These are phyloP conservation scores for Melinaea marsaeus DNA, from an alignment of 2,888 invertebrate genomes.

Conservation along the genomic window DNA sequence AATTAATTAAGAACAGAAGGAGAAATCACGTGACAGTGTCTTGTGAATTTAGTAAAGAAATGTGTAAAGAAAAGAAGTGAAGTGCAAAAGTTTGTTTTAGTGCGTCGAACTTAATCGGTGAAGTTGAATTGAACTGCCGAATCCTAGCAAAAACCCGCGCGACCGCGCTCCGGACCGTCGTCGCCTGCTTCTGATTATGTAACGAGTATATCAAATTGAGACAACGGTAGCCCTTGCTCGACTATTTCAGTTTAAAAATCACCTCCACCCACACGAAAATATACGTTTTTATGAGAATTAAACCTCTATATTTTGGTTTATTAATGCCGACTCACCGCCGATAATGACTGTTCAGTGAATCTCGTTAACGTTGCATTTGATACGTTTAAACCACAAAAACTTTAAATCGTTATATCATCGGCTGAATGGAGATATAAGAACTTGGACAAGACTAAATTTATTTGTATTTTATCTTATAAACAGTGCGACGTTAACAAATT, in stretches of 20 bases:
- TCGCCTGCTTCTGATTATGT: conserved; percentile 12
- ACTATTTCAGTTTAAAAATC: conserved; percentile 14
- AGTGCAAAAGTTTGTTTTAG: conserved; percentile 12
- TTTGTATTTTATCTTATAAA: neutral
- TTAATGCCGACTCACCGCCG: conserved; percentile 43
- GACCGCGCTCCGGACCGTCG: conserved; percentile 21
- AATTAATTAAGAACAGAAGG: too few relatives aligned
- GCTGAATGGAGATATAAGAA: neutral
- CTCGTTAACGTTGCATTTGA: conserved; percentile 4
- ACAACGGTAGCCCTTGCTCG: conserved; percentile 4
- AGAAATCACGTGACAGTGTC: neutral
- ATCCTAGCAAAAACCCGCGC: conserved; percentile 37
- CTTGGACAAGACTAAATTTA: too few relatives aligned
- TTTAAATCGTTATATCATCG: neutral
- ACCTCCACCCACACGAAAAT: conserved; percentile 6
- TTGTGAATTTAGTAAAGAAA: neutral
- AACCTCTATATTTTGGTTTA: conserved; percentile 6
- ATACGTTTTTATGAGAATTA: conserved; percentile 9
- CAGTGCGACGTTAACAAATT: neutral
- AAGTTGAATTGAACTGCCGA: conserved; percentile 20
- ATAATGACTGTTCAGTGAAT: conserved; percentile 38
- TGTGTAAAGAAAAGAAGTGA: neutral
- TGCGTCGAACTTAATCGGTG: conserved; percentile 13
- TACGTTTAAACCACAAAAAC: conserved; percentile 7
- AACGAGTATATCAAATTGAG: conserved; percentile 17